Evolutionary conservation across 2,797 vertebrate species (phyloP).

Genomic region (Catamblyrhynchus diadema): DNA sequence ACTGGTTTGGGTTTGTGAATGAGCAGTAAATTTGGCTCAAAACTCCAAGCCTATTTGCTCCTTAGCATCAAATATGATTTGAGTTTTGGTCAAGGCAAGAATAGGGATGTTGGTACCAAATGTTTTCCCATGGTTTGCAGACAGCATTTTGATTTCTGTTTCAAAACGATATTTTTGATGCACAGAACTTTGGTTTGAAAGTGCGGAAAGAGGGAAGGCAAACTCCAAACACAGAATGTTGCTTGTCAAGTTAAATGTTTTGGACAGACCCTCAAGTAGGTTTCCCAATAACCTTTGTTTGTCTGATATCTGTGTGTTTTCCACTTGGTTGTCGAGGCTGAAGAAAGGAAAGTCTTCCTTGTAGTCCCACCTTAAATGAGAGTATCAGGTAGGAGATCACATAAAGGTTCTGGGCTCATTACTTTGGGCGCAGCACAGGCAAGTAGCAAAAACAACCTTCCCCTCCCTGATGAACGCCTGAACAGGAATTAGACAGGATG

Average conservation of each 20-base stretch:
- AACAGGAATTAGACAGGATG: slow-evolving; percentile 65
- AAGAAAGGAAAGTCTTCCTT: neutral
- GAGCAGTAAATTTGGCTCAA: neutral
- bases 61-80: neutral
- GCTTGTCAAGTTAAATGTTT: neutral
- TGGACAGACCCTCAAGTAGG: neutral
- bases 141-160: neutral
- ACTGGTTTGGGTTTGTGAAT: neutral
- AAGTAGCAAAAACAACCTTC: slow-evolving; percentile 47
- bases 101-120: neutral
- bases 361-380: neutral
- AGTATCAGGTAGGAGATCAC: slow-evolving; percentile 19
- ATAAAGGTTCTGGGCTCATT: slow-evolving; percentile 28
- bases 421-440: slow-evolving; percentile 42
- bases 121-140: neutral
- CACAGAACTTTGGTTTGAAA: neutral
- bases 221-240: neutral
- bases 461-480: slow-evolving; percentile 18
- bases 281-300: neutral
- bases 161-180: neutral
- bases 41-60: neutral
- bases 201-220: neutral
- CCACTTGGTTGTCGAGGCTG: neutral
- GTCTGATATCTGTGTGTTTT: neutral
- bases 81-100: neutral